A percentile compares a stretch with the other conserved stretches of the same genome.
phyloP scores from a whole-genome alignment of 2,888 invertebrate genomes.

The Euzophera pinguis region DNA sequence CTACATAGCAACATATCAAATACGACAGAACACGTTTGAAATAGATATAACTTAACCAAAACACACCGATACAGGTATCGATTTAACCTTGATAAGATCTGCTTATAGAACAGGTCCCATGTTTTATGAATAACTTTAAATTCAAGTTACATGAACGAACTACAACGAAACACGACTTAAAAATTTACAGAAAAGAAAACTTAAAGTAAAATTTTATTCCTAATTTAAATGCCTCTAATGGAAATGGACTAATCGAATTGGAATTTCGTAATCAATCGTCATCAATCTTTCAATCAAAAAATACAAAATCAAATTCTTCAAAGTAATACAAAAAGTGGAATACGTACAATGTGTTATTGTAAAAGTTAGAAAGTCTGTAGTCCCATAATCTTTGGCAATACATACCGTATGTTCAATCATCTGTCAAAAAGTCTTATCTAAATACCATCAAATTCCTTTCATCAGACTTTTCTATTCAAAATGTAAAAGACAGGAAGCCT shows the following conservation, averaged over 20 bases:
- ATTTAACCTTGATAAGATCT: too few relatives aligned
- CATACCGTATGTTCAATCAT: not conserved
- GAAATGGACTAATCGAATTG: slow-evolving; percentile 45
- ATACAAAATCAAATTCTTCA: not conserved
- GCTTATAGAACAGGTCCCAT: too few relatives aligned
- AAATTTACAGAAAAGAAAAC: slow-evolving; percentile 19
- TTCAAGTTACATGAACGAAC: not conserved
- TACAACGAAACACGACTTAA: not conserved
- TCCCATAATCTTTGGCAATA: slow-evolving; percentile 8
- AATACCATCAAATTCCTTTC: slow-evolving; percentile 28
- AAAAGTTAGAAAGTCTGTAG: not conserved
- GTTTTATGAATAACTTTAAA: too few relatives aligned
- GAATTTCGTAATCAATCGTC: slow-evolving; percentile 17
- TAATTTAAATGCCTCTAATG: slow-evolving; percentile 49
- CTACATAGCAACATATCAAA: too few relatives aligned
- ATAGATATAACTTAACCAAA: not conserved
- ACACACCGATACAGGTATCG: not conserved
- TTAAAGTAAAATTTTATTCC: slow-evolving; percentile 20
- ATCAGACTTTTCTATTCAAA: slow-evolving; percentile 27
- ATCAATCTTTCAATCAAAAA: not conserved
- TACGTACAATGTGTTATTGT: not conserved
- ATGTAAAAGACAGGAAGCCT: slow-evolving; percentile 19
- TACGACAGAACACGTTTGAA: too few relatives aligned
- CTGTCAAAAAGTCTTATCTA: slow-evolving; percentile 22
- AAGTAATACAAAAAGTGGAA: not conserved